Conservation (phyloP, 2,113 vertebrate genomes). For the Chlorodrepanis virens region DNA sequence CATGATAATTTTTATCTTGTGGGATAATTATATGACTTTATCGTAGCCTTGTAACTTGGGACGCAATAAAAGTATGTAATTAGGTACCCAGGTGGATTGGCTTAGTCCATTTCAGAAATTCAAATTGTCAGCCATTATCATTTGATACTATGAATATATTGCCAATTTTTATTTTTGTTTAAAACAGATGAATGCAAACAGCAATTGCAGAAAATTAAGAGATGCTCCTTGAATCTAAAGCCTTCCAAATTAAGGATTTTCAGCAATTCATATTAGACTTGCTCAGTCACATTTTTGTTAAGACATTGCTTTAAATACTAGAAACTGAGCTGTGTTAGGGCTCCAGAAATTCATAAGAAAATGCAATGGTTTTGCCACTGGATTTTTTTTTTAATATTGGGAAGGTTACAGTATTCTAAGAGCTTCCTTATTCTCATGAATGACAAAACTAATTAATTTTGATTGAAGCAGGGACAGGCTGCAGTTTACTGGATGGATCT, state of each 20-base stretch:
- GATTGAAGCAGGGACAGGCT: neutral
- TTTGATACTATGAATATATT: neutral
- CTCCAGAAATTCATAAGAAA: neutral
- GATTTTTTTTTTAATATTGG: neutral
- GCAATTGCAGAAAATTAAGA: neutral
- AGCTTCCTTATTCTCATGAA: neutral
- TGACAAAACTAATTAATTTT: neutral
- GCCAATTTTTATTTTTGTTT: neutral
- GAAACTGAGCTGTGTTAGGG: neutral
- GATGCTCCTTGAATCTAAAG: neutral
- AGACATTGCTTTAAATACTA: neutral
- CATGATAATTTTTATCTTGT: neutral
- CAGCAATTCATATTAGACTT: neutral
- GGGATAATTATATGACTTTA: neutral
- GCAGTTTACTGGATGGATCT: neutral
- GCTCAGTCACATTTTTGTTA: neutral
- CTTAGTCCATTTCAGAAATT: neutral
- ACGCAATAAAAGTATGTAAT: neutral
- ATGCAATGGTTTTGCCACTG: neutral
- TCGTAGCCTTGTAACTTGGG: neutral
- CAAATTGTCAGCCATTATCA: neutral
- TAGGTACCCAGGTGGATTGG: neutral
- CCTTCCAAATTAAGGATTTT: neutral
- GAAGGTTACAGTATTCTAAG: neutral
- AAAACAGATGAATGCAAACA: neutral